These are phyloP conservation scores for crab-eating macaque (Macaca fascicularis) DNA, from an alignment of 2,113 vertebrate genomes.

Conservation along the genomic window DNA sequence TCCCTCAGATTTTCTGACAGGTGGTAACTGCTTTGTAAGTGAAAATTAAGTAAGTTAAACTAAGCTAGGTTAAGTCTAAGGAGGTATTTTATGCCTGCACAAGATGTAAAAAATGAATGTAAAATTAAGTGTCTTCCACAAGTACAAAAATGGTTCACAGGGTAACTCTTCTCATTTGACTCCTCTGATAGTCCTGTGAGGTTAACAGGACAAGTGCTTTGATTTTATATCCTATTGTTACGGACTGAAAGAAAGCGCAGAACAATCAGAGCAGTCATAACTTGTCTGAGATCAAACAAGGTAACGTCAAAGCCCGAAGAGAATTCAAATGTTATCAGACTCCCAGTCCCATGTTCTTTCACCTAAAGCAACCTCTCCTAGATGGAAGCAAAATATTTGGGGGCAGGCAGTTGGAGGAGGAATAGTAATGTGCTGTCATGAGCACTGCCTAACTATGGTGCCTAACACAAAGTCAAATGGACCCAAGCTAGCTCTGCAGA, in stretches of 20 bases:
- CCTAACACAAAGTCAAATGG: neutral
- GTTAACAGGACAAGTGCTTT: neutral
- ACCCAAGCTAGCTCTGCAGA: neutral
- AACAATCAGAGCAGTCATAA: neutral
- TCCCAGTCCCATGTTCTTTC: neutral
- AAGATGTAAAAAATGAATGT: neutral
- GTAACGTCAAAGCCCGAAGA: neutral
- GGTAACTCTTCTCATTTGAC: neutral
- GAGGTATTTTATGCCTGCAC: neutral
- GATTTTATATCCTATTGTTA: neutral
- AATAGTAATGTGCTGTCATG: neutral
- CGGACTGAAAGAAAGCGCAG: neutral
- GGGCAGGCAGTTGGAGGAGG: neutral
- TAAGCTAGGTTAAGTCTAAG: neutral
- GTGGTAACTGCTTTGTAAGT: neutral
- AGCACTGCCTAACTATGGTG: neutral
- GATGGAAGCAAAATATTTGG: neutral
- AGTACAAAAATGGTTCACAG: neutral
- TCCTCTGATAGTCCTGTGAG: neutral
- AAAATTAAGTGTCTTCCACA: neutral
- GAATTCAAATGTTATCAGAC: neutral
- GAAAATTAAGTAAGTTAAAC: neutral
- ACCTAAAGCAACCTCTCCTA: neutral
- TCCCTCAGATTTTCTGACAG: neutral
- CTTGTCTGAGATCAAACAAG: neutral